Base-by-base conservation (phyloP, 1,140 invertebrate species). In the Ceratosolen solmsi region DNA sequence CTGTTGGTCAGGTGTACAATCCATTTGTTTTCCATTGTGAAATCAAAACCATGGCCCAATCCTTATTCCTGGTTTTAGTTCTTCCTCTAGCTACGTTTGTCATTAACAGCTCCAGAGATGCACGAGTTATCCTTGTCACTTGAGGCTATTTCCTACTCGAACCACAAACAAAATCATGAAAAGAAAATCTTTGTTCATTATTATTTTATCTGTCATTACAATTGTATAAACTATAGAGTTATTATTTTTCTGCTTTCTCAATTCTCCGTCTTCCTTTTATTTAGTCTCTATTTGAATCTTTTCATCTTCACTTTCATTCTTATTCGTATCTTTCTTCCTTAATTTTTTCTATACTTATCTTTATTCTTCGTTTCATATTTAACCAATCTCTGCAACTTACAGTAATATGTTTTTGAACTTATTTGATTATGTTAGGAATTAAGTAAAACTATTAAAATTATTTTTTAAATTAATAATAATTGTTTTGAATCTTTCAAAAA, bases 171-270 rank as follows among this genome's bases (percentile, higher is more conserved):
- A 38, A 20, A 38, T 25, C 72, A 20, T 30, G 65, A 22, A 36
- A 17, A 38, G 68, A 49, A 41, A 73, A 65, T 63, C 49, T 70
- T 75, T 81, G 73, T 79, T 85, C 73, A 85, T 79, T 84, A 73
- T 71, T 65, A 74, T 56, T 81, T 81, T 79, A 75, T 30, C 65
- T 71, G 30, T 63, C 73, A 74, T 56, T 17, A 72, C 80, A 5
- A 33, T n/a, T n/a, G n/a, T n/a, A n/a, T n/a, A n/a, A n/a, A n/a
- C n/a, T n/a, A n/a, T n/a, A n/a, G n/a, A n/a, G n/a, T 30, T 33
- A 13, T 58, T 60, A 11, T 60, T 63, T 38, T 65, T 46, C 22
- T 65, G 30, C n/a, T 80, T 75, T 56, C 63, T 65, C 33, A 60
- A 56, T 63, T 81, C 80, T 80, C 79, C 73, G 73, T 82, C 71